Evolutionary conservation across 2,113 vertebrate genomes (phyloP), one percentile per base, ranked within the genome.

Genomic region (Anarrhichthys ocellatus): DNA sequence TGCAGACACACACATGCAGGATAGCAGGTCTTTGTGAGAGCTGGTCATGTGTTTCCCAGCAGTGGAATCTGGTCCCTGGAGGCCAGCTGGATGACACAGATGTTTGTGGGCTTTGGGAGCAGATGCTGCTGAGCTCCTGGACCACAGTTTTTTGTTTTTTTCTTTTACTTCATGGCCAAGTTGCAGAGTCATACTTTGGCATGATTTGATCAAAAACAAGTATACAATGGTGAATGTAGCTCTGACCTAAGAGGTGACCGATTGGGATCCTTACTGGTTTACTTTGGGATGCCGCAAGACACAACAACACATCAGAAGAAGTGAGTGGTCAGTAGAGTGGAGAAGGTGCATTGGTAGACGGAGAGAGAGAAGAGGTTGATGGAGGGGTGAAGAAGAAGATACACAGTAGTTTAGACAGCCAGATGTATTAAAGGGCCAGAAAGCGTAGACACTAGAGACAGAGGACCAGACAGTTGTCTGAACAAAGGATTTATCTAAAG

Each of bases 31-130:
- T 75, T 38, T 84, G 87, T 84, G 77, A 81, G 75, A 71, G 48
- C 54, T 32, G 66, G 20, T 86, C 84, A 84, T 91, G 69, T 87
- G 88, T 86, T 91, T 90, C 77, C 80, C 85, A 89, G 87, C 76
- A 63, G 80, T 80, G 78, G 84, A 91, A 72, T 88, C 81, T 18
- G 29, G 24, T 88, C 81, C 81, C 86, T 63, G 72, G 74, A 85
- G 85, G 64, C 82, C 50, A 76, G 62, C 67, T 84, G 89, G 78
- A 89, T 80, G 79, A 86, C 81, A 89, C 85, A 92, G 87, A 91
- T 92, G 86, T 90, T 84, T 92, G 79, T 84, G 86, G 81, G 87
- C 73, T 85, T 73, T 76, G 76, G 71, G 71, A 87, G 81, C 90
- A 91, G 90, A 92, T 91, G 89, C 81, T 83, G 77, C 70, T 70